These are phyloP conservation scores for Cataglyphis cursor DNA, from an alignment of 2,888 invertebrate genomes.

Conservation along the genomic window DNA sequence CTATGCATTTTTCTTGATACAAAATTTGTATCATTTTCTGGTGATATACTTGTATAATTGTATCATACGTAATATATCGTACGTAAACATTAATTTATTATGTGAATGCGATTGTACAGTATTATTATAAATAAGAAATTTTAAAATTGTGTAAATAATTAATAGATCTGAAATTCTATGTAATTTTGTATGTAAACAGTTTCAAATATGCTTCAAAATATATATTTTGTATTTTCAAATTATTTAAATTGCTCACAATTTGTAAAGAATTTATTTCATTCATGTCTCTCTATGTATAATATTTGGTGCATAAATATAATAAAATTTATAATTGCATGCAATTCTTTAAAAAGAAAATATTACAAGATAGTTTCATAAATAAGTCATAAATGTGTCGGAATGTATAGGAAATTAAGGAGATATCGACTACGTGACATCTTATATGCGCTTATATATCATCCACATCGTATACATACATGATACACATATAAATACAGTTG, in stretches of 20 bases:
- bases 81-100: constrained; percentile 15
- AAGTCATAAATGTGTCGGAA: background rate
- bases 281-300: background rate
- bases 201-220: background rate
- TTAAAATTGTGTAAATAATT: constrained; percentile 31
- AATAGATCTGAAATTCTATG: background rate
- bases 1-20: background rate
- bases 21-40: background rate
- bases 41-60: constrained; percentile 22
- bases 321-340: background rate
- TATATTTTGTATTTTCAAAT: background rate
- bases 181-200: constrained; percentile 14
- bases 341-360: constrained; percentile 3
- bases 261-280: background rate
- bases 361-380: background rate
- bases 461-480: background rate
- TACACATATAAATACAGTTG: background rate
- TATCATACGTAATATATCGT: constrained; percentile 29
- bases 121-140: constrained; percentile 12
- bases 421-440: constrained; percentile 68
- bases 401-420: constrained; percentile 59
- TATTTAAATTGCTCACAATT: background rate
- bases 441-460: constrained; percentile 44
- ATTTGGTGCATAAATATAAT: background rate
- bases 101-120: background rate